Conservation (phyloP, 2,113 vertebrate genomes). For the Bothrops jararaca region DNA sequence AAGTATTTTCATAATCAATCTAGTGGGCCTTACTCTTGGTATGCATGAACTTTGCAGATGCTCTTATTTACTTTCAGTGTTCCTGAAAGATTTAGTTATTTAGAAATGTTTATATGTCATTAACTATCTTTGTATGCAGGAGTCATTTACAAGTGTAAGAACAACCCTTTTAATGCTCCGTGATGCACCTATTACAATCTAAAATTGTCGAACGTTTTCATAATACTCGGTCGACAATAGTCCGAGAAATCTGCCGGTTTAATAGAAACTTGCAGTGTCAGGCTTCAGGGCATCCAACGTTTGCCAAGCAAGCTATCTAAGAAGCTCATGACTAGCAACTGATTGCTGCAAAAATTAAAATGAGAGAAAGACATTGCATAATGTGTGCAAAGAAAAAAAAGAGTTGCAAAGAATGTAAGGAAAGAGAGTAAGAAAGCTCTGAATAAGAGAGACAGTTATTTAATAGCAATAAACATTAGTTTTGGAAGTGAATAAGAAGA, state of each 20-base stretch:
- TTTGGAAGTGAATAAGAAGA: neutral
- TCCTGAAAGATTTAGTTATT: neutral
- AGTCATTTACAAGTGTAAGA: neutral
- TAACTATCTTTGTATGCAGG: neutral
- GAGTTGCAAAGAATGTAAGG: neutral
- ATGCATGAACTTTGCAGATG: too few species aligned
- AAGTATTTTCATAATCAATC: neutral
- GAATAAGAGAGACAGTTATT: neutral
- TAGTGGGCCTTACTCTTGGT: neutral
- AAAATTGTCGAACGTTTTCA: neutral
- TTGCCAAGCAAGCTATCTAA: neutral
- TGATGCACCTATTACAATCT: neutral
- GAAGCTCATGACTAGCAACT: conserved; percentile 11
- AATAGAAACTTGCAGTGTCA: neutral
- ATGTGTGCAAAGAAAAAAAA: neutral
- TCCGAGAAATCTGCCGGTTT: neutral
- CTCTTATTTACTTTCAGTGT: neutral
- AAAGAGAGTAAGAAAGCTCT: neutral
- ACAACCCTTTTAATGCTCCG: neutral
- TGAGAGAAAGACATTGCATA: neutral
- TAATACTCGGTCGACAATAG: neutral
- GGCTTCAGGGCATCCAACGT: neutral
- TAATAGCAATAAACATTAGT: neutral
- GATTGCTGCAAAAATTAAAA: neutral
- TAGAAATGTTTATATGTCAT: neutral